phyloP scores from a whole-genome alignment of 2,113 vertebrate genomes.

The Tonatia bakeri region DNA sequence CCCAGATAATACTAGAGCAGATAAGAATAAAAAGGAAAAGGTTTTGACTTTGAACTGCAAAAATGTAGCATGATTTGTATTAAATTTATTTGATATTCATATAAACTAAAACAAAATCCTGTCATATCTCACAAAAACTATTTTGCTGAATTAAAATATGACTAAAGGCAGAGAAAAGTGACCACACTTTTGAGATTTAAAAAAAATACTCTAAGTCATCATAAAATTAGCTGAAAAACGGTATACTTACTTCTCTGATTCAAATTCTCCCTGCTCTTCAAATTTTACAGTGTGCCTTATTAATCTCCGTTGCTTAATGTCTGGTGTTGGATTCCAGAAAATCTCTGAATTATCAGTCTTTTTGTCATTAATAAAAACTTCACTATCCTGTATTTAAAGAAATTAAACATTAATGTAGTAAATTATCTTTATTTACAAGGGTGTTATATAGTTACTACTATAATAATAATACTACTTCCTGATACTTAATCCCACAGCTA shows the following conservation, averaged over 20 bases:
- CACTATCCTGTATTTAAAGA: constrained; percentile 88
- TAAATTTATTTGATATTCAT: neutral
- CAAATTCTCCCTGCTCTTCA: constrained; percentile 94
- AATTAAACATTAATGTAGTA: constrained; percentile 34
- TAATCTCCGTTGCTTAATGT: constrained; percentile 91
- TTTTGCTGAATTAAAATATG: constrained; percentile 12
- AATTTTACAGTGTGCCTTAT: constrained; percentile 91
- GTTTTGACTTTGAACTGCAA: neutral
- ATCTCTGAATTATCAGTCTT: constrained; percentile 90
- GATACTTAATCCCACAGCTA: neutral
- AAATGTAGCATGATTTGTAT: neutral
- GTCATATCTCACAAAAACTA: neutral
- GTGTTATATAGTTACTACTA: neutral
- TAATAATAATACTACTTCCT: neutral
- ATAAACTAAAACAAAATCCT: neutral
- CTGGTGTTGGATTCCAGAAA: constrained; percentile 95
- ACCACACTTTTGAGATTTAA: neutral
- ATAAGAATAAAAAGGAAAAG: neutral
- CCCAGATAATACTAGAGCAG: neutral
- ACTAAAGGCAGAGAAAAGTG: neutral
- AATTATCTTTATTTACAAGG: constrained; percentile 32
- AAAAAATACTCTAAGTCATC: neutral
- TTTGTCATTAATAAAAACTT: constrained; percentile 96
- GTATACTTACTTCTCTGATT: constrained; percentile 92
- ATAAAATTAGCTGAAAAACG: constrained; percentile 19